Conservation (phyloP, 2,888 invertebrate species). For the Nephrotoma guestfalica region DNA sequence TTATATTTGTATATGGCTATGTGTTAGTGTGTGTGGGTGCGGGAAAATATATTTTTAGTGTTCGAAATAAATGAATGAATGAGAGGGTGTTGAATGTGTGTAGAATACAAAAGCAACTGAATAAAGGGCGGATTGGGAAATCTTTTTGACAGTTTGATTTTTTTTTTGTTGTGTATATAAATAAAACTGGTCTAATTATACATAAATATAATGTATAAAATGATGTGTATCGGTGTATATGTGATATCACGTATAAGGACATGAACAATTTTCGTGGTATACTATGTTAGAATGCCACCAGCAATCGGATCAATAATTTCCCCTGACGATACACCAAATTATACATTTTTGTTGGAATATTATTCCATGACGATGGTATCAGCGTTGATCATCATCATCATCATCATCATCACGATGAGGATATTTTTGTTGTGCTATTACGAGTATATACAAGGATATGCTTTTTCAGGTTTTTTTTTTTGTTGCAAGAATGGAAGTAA, state of each 20-base stretch:
- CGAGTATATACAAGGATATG: not conserved
- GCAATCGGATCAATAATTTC: constrained; percentile 12
- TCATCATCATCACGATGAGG: not conserved
- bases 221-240: not conserved
- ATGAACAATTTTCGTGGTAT: not conserved
- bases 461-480: not conserved
- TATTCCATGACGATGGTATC: not conserved
- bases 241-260: not conserved
- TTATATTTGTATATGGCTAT: not conserved
- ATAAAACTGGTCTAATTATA: not conserved
- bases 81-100: not conserved
- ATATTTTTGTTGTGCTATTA: not conserved
- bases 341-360: not conserved
- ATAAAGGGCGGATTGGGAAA: not conserved
- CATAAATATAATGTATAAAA: not conserved
- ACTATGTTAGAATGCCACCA: constrained; percentile 4
- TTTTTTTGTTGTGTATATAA: not conserved
- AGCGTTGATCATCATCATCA: not conserved
- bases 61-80: not conserved
- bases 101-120: not conserved
- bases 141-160: not conserved
- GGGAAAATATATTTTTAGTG: not conserved
- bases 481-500: not conserved
- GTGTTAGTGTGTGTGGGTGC: not conserved
- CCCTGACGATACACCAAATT: not conserved